These are phyloP conservation scores for Pygoscelis adeliae DNA, from an alignment of 2,113 vertebrate genomes.

Conservation along the genomic window DNA sequence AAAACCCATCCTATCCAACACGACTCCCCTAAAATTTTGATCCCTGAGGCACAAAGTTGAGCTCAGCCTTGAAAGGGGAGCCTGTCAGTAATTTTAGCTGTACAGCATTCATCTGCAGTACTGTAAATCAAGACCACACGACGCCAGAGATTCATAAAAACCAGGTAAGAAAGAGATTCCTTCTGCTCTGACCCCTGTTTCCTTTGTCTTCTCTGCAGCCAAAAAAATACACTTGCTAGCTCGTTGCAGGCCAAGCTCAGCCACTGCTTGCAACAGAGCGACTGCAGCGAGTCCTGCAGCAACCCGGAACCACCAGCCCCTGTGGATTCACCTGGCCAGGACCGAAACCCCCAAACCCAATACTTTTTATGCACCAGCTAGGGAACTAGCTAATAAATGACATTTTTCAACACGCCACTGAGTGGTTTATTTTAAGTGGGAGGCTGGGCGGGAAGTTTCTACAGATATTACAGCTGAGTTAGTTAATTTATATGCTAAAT, in stretches of 20 bases:
- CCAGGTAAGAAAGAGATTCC: too few species aligned
- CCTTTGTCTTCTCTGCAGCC: not conserved
- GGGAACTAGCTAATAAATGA: not conserved
- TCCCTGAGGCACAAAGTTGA: not conserved
- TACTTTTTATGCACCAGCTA: not conserved
- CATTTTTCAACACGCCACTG: not conserved
- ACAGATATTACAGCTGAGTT: not conserved
- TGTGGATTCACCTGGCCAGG: not conserved
- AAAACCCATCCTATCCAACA: not conserved
- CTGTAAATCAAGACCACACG: not conserved
- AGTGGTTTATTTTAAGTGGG: not conserved
- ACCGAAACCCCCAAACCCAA: not conserved
- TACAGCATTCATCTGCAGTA: rapidly evolving
- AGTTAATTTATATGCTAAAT: constrained; percentile 32
- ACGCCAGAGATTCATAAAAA: not conserved
- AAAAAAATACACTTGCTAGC: not conserved
- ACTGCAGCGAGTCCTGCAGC: not conserved
- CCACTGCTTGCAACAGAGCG: not conserved
- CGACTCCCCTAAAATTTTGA: not conserved
- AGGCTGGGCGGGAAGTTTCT: not conserved
- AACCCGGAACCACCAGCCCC: too few species aligned
- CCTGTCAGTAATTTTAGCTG: not conserved
- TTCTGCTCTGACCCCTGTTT: not conserved
- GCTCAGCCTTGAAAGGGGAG: not conserved
- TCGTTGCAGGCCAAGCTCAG: not conserved